A percentile compares a stretch with the other conserved stretches of the same genome.
phyloP scores from a whole-genome alignment of 2,888 invertebrate species.

The Andrena minutula region DNA sequence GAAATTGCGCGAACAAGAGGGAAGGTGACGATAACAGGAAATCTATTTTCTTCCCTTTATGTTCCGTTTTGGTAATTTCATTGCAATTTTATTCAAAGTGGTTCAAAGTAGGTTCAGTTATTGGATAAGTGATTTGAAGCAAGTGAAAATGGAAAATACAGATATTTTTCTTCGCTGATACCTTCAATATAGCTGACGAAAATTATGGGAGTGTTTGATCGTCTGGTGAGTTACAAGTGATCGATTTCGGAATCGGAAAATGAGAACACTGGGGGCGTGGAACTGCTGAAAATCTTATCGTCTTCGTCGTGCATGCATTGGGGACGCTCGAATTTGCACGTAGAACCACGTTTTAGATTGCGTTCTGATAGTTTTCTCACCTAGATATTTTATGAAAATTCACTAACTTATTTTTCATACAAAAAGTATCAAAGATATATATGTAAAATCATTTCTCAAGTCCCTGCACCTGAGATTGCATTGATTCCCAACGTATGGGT shows the following conservation, averaged over 20 bases:
- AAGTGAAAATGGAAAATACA: no score
- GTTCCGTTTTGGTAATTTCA: not conserved
- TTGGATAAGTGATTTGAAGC: no score
- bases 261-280: constrained; percentile 71
- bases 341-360: not conserved
- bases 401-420: not conserved
- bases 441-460: no score
- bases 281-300: constrained; percentile 65
- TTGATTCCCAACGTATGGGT: no score
- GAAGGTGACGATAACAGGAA: not conserved
- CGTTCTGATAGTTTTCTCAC: not conserved
- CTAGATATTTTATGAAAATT: not conserved
- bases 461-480: no score
- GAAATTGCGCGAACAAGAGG: no score
- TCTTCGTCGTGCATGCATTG: constrained; percentile 51
- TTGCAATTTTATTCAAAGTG: not conserved
- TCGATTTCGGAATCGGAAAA: constrained; percentile 71
- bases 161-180: not conserved
- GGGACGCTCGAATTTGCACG: constrained; percentile 2
- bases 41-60: not conserved
- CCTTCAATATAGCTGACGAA: not conserved
- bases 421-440: not conserved
- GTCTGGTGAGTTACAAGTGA: not conserved
- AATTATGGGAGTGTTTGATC: not conserved
- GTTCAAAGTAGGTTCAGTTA: no score